These are phyloP conservation scores for Drosophila maculinotata DNA, from an alignment of 2,888 invertebrate genomes.

Conservation along the genomic window DNA sequence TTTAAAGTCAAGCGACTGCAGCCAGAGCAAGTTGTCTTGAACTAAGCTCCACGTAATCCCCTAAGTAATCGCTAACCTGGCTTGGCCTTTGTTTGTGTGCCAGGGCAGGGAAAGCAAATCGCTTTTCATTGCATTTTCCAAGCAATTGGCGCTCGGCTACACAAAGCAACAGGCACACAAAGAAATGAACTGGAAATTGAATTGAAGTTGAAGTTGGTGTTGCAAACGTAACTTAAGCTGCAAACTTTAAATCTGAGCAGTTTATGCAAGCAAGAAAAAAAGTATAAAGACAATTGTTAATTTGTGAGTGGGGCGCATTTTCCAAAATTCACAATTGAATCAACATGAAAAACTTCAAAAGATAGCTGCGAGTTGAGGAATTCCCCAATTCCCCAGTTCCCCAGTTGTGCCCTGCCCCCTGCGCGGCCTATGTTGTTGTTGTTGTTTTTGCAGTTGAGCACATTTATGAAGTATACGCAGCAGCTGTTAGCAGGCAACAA, in stretches of 20 bases:
- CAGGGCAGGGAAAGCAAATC: constrained; percentile 13
- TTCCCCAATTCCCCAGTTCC: constrained; percentile 6
- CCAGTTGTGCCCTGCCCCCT: neutral
- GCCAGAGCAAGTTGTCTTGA: constrained; percentile 1
- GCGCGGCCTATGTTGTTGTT: too few species aligned
- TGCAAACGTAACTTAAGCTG: neutral
- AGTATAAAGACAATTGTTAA: constrained; percentile 45
- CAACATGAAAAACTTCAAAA: constrained; percentile 28
- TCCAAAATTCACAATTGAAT: constrained; percentile 48
- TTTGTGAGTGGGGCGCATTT: constrained; percentile 44
- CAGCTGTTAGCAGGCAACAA: constrained; percentile 40
- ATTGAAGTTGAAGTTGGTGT: constrained; percentile 5
- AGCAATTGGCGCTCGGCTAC: constrained; percentile 54
- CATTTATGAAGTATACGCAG: constrained; percentile 60
- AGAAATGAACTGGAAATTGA: constrained; percentile 1
- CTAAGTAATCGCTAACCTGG: constrained; percentile 23
- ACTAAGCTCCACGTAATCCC: constrained; percentile 14
- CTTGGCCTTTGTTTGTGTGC: constrained; percentile 24
- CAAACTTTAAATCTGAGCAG: constrained; percentile 20
- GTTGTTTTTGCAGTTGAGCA: constrained; percentile 44
- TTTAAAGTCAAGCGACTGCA: neutral
- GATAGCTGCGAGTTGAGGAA: constrained; percentile 13
- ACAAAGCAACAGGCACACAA: constrained; percentile 59
- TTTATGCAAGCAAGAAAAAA: neutral
- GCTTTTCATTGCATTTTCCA: constrained; percentile 66